Percentiles rank a stretch among this genome's conserved stretches.
These are phyloP conservation scores for Cyprinodon tularosa DNA, from an alignment of 2,113 vertebrate species.

Conservation along the genomic window DNA sequence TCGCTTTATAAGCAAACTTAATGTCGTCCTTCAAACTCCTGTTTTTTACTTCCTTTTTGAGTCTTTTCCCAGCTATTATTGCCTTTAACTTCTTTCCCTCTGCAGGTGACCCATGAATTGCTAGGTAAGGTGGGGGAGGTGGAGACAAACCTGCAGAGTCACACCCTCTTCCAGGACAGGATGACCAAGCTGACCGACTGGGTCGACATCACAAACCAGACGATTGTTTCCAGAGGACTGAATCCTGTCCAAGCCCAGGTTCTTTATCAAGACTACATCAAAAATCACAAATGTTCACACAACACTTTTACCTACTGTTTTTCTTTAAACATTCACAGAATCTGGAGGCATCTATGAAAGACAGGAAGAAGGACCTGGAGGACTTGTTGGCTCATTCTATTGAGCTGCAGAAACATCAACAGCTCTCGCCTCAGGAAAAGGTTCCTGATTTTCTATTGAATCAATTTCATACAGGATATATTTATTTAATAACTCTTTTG, in stretches of 20 bases:
- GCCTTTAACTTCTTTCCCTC: neutral
- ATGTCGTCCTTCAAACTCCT: neutral
- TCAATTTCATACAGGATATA: slow-evolving; percentile 23
- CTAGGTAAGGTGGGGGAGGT: slow-evolving; percentile 82
- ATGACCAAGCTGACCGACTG: slow-evolving; percentile 77
- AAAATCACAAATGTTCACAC: neutral
- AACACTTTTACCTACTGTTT: neutral
- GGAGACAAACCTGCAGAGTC: slow-evolving; percentile 78
- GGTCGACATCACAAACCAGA: slow-evolving; percentile 75
- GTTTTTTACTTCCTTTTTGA: neutral
- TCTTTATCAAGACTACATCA: neutral
- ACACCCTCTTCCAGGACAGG: slow-evolving; percentile 76
- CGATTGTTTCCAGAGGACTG: slow-evolving; percentile 63
- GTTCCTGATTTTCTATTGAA: slow-evolving; percentile 45
- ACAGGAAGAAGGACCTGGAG: slow-evolving; percentile 79
- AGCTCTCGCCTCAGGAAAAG: slow-evolving; percentile 81
- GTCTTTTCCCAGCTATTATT: neutral
- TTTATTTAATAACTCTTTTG: slow-evolving; percentile 13
- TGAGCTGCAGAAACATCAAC: slow-evolving; percentile 79
- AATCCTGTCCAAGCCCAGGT: slow-evolving; percentile 75
- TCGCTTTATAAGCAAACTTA: neutral
- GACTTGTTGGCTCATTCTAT: slow-evolving; percentile 77
- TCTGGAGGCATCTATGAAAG: slow-evolving; percentile 77
- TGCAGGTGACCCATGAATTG: slow-evolving; percentile 83
- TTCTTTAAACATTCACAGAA: slow-evolving; percentile 50